These are phyloP conservation scores for Calliphora vicina DNA, from an alignment of 1,140 invertebrate genomes.

Conservation along the genomic window DNA sequence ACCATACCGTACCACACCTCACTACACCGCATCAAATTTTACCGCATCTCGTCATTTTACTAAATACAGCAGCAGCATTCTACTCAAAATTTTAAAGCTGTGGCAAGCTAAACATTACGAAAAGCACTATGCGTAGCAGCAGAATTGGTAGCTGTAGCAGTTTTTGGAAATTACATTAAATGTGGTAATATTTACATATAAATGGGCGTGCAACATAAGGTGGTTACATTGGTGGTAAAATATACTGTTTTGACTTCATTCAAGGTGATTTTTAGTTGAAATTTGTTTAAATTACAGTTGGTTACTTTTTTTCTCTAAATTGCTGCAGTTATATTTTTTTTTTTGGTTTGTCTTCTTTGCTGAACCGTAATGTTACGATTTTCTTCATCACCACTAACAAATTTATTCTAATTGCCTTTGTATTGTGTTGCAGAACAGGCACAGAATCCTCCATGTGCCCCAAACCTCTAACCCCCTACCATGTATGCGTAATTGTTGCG, in stretches of 20 bases:
- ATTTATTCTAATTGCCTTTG: conserved; percentile 28
- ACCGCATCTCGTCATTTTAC: not conserved
- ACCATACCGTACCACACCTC: not conserved
- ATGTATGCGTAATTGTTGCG: conserved; percentile 27
- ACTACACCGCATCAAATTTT: not conserved
- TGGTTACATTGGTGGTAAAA: not conserved
- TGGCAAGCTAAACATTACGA: not conserved
- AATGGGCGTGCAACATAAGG: conserved; percentile 27
- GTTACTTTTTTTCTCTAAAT: not conserved
- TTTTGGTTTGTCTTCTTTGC: not conserved
- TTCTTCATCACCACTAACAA: conserved; percentile 27
- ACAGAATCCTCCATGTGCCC: no score
- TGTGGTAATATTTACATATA: conserved; percentile 27
- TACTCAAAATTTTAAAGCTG: not conserved
- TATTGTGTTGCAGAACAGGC: not conserved
- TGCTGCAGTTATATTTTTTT: not conserved
- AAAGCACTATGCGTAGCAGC: not conserved
- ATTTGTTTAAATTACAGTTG: not conserved
- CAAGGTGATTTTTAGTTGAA: not conserved
- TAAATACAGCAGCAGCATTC: not conserved
- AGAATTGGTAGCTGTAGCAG: not conserved
- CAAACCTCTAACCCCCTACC: not conserved
- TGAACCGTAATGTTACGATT: conserved; percentile 17
- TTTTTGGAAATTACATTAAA: not conserved
- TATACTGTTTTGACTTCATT: not conserved